Evolutionary conservation across 2,888 invertebrate species (phyloP), one percentile per base, ranked within the genome.

Genomic region (Orthonychiurus folsomi): DNA sequence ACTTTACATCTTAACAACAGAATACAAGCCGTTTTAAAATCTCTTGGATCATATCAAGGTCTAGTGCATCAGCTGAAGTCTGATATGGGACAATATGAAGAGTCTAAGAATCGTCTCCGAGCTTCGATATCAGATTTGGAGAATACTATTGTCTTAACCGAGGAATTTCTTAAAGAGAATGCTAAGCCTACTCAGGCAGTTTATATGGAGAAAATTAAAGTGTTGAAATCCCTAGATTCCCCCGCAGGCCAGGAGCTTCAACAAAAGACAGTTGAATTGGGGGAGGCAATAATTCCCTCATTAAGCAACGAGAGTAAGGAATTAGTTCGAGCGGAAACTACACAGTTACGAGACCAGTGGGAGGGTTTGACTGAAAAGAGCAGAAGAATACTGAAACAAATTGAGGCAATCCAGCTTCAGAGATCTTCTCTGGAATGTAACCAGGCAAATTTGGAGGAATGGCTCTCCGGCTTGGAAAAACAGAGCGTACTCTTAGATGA

Each of bases 381-480:
- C 0, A 92, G 89, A 75, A 85, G 85, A 20, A 84, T 91, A 1
- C 85, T 91, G 69, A 92, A 93, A 76, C 86, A 87, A 73, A 86
- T 93, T 21, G 94, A 95, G 80, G 88, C 87, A 1, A 87, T 89
- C 50, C 83, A 94, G 66, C 87, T 93, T 76, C 91, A 93, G 73
- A 84, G 93, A 77, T 89, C 91, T 2, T 92, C 93, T 1, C 92
- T 95, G 76, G 93, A 94, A 76, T 93, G 94, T 73, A 92, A 90
- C 67, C 88, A 89, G 71, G 86, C 86, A 56, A 92, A 93, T 73
- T 81, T 93, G 5, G 86, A 87, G 70, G 85, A 86, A 75, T 95
- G 94, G 89, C 82, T 95, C 27, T 82, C 83, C 61, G 92, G 92
- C 72, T 84, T 85, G 0, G 82, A 83, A 57, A 87, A 87, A 75